Evolutionary conservation across 2,888 invertebrate genomes (phyloP), one percentile per base, ranked within the genome.

Genomic region (Aradus depressus): DNA sequence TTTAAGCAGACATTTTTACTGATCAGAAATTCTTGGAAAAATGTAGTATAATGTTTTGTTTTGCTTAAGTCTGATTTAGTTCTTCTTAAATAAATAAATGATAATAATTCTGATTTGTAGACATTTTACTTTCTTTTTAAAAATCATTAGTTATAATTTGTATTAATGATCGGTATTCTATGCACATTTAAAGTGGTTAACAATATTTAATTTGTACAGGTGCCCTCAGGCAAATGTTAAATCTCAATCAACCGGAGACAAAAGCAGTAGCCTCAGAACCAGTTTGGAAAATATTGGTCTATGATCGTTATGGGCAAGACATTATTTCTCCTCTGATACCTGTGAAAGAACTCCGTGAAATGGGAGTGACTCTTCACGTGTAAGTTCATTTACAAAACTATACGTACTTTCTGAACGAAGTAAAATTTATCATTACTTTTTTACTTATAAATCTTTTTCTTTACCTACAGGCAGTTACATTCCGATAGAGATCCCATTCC

Each of bases 331-430:
- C 98, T 0, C 70, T 99, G 47, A 79, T 99, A 64, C 89, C 93
- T 18, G 84, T 98, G 16, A 93, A 93, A 68, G 96, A 98, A 65
- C 74, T 98, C 3, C 71, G 97, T 62, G 96, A 97, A 67, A 72
- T 92, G 64, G 97, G 98, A 56, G 92, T 99, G 35, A 99, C 98
- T 31, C 76, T 99, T 54, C 96, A 98, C 75, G 81, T 98, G 90
- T 95, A 76, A 77, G 81, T 75, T 60, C 37, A 53, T 21, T 37
- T 54, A 57, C 51, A 48, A 47, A 25, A 41, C 21, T 23, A n/a
- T 25, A 44, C 16, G 18, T n/a, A 16, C 4, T 38, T 10, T 35
- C 28, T n/a, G 18, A 25, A 16, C 25, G 5, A 16, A 22, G 4
- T 42, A 8, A 32, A 4, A 1, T 25, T 5, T 28, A 43, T 43